phyloP scores from a whole-genome alignment of 2,113 vertebrate genomes.

The Prunella himalayana region DNA sequence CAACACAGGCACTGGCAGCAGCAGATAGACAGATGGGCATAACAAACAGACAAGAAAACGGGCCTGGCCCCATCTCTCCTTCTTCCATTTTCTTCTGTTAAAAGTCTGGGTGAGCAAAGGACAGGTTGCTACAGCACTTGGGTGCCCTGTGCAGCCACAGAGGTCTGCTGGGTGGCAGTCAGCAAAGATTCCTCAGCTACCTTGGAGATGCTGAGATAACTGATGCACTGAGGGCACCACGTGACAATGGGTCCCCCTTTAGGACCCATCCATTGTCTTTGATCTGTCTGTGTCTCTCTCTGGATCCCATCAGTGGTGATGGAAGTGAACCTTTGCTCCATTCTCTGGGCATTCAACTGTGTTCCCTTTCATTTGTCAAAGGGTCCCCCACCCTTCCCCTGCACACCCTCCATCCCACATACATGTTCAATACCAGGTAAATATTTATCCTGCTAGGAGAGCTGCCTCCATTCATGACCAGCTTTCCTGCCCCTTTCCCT shows the following conservation, averaged over 20 bases:
- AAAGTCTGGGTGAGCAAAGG: not conserved
- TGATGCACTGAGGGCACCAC: constrained; percentile 1
- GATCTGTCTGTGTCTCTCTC: not conserved
- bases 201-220: not conserved
- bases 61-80: not conserved
- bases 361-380: constrained; percentile 39
- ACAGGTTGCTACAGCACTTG: not conserved
- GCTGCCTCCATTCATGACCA: not conserved
- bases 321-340: constrained; percentile 25
- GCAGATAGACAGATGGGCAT: constrained; percentile 9
- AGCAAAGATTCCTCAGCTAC: constrained; percentile 17
- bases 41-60: not conserved
- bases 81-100: not conserved
- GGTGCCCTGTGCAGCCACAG: not conserved
- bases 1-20: constrained; percentile 30
- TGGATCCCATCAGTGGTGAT: constrained; percentile 55
- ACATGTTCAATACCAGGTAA: not conserved
- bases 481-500: not conserved
- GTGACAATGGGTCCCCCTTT: not conserved
- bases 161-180: not conserved
- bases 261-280: constrained; percentile 39
- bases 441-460: not conserved
- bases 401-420: not conserved
- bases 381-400: not conserved
- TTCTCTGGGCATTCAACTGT: constrained; percentile 12